Conservation (phyloP, 2,888 invertebrate genomes). For the Micoletzkya japonica region DNA sequence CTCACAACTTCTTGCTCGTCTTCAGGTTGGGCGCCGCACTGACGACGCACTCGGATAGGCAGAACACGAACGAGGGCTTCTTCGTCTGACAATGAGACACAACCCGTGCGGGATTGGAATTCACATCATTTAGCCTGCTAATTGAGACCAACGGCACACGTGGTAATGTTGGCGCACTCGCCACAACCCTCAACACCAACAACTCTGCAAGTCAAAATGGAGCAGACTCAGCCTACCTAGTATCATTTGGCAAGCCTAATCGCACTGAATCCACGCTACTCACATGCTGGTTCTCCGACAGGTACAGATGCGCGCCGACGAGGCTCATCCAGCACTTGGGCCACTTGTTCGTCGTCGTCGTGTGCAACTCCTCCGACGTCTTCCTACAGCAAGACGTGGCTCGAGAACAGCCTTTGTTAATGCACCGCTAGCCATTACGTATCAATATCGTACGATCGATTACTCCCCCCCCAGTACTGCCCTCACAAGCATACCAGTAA, state of each 20-base stretch:
- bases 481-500: neutral
- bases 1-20: conserved; percentile 59
- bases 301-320: conserved; percentile 42
- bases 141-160: no score
- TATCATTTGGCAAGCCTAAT: no score
- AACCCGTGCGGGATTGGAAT: no score
- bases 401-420: neutral
- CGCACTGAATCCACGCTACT: conserved; percentile 11
- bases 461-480: no score
- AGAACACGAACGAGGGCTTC: conserved; percentile 51
- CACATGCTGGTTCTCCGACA: conserved; percentile 52
- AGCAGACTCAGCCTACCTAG: no score
- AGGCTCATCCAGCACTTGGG: conserved; percentile 57
- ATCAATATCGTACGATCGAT: no score
- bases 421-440: neutral
- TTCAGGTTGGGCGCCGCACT: conserved; percentile 49
- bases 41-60: conserved; percentile 45
- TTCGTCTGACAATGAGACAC: conserved; percentile 42
- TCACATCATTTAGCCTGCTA: no score
- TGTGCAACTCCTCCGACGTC: conserved; percentile 41
- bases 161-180: no score
- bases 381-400: conserved; percentile 32
- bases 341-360: conserved; percentile 51
- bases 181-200: no score
- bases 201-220: no score